phyloP scores from a whole-genome alignment of 2,888 invertebrate genomes.

The Platynereis dumerilii region DNA sequence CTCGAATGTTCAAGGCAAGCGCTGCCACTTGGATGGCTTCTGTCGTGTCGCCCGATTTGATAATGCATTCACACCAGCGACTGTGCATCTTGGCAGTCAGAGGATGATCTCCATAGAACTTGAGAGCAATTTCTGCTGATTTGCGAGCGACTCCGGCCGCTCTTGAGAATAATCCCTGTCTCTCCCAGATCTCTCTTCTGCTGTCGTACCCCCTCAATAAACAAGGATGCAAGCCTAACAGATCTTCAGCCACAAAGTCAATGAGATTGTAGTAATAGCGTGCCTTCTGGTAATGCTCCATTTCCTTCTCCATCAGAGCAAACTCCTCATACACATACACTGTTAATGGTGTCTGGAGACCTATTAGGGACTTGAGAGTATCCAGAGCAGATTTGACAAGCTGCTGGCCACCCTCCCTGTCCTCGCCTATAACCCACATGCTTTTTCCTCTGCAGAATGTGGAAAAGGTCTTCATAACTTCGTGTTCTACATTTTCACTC shows the following conservation, averaged over 20 bases:
- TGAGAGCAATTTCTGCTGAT: constrained; percentile 29
- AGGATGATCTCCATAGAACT: constrained; percentile 35
- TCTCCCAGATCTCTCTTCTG: constrained; percentile 35
- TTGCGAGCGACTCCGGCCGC: constrained; percentile 30
- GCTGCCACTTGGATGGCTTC: constrained; percentile 29
- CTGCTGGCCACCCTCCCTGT: constrained; percentile 14
- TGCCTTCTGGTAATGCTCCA: constrained; percentile 32
- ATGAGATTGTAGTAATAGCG: constrained; percentile 37
- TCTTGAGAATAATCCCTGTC: constrained; percentile 30
- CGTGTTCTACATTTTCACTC: constrained; percentile 4
- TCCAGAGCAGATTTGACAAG: constrained; percentile 32
- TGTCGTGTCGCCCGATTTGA: constrained; percentile 32
- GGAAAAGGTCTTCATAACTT: constrained; percentile 23
- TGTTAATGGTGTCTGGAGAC: constrained; percentile 26
- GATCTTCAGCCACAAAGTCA: constrained; percentile 29
- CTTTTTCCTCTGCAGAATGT: constrained; percentile 18
- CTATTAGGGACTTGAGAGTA: constrained; percentile 21
- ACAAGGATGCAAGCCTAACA: constrained; percentile 32
- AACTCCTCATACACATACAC: constrained; percentile 36
- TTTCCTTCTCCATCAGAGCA: constrained; percentile 30
- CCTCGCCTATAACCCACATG: constrained; percentile 20
- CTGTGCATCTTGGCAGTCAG: constrained; percentile 30
- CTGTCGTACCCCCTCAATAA: constrained; percentile 31
- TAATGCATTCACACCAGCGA: constrained; percentile 27
- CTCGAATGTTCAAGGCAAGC: constrained; percentile 29